A percentile compares a stretch with the other conserved stretches of the same genome.
Conservation (phyloP, 2,888 invertebrate genomes). For the Polydrusus cervinus region DNA sequence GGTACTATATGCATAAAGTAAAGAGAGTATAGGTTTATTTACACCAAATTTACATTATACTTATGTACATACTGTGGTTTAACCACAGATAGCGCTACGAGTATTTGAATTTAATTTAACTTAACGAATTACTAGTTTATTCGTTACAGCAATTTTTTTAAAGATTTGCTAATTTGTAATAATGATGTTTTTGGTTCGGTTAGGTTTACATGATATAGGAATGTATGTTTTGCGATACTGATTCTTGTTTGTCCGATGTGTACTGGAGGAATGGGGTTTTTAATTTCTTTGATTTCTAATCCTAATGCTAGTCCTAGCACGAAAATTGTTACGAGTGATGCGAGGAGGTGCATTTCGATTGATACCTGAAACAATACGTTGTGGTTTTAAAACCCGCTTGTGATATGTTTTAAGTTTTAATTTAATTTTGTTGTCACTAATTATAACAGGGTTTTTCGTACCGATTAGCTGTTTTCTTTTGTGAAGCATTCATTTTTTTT, state of each 20-base stretch:
- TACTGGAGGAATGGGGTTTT: background rate
- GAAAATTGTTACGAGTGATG: constrained; percentile 1
- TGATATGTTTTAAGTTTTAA: constrained; percentile 22
- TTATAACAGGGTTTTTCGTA: constrained; percentile 24
- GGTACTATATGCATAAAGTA: too few relatives aligned
- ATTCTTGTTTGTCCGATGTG: background rate
- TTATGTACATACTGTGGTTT: too few relatives aligned
- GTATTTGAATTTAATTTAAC: too few relatives aligned
- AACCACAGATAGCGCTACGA: too few relatives aligned
- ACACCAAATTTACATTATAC: too few relatives aligned
- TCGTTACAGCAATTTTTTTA: background rate
- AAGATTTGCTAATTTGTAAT: background rate
- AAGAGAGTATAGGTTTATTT: too few relatives aligned
- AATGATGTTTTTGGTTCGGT: background rate
- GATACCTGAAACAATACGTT: constrained; percentile 23
- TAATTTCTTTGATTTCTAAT: constrained; percentile 1
- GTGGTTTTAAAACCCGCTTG: constrained; percentile 13
- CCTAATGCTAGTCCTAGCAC: background rate
- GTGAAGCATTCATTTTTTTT: background rate
- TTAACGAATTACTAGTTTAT: too few relatives aligned
- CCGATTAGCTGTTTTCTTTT: constrained; percentile 8
- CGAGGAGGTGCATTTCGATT: constrained; percentile 4
- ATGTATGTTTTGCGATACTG: background rate
- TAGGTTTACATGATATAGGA: too few relatives aligned
- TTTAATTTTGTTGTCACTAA: constrained; percentile 17